phyloP scores from a whole-genome alignment of 92 coral and sea anemone genomes.

The Epizoanthus rinbou region DNA sequence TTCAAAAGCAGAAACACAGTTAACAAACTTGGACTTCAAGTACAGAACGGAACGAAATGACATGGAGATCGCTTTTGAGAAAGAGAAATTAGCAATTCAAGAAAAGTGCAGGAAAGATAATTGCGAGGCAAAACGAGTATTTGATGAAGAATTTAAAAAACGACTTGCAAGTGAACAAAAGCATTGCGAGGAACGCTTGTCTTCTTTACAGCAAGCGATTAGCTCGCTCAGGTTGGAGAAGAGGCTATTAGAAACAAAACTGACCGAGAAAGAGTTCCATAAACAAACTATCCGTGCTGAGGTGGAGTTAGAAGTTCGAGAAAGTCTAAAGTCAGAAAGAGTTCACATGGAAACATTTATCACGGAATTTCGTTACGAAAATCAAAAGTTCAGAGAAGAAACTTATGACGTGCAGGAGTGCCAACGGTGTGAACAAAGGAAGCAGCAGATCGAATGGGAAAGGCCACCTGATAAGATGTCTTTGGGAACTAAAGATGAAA shows the following conservation, averaged over 20 bases:
- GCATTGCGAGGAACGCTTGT: not conserved
- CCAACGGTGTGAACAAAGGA: not conserved
- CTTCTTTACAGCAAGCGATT: not conserved
- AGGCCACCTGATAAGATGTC: not conserved
- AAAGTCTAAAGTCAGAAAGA: constrained; percentile 1
- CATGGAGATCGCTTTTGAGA: constrained; percentile 2
- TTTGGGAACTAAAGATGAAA: not conserved
- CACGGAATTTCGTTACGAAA: constrained; percentile 9
- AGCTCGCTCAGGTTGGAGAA: constrained; percentile 1
- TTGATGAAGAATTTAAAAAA: not conserved
- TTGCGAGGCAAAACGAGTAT: not conserved
- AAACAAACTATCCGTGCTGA: not conserved
- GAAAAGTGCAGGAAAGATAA: not conserved
- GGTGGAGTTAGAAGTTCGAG: not conserved
- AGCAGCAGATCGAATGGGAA: not conserved
- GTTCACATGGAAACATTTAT: not conserved
- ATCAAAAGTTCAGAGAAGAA: constrained; percentile 5
- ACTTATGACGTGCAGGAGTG: not conserved
- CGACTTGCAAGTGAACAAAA: constrained; percentile 1
- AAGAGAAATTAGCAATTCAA: not conserved
- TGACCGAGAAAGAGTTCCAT: not conserved
- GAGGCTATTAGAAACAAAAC: not conserved
- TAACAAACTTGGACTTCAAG: not conserved
- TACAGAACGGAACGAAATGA: not conserved
- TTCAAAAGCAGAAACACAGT: constrained; percentile 2